Evolutionary conservation across 2,113 vertebrate species (phyloP), one percentile per base, ranked within the genome.

Genomic region (Loxodonta africana): DNA sequence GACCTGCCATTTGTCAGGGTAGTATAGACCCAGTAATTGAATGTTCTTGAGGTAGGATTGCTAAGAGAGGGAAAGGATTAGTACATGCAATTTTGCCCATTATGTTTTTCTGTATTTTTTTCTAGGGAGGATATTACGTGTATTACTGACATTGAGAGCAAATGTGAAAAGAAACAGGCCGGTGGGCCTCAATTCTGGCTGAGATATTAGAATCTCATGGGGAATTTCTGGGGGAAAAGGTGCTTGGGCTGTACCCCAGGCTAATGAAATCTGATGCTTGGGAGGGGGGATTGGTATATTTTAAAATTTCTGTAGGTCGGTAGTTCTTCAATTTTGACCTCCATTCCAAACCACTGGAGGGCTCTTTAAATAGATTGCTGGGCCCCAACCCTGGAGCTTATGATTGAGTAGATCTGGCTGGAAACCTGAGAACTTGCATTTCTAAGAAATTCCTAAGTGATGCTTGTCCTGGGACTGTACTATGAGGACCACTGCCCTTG

Each of bases 1-100:
- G 51, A 90, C 60, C 51, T 78, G 89, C 91, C 82, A 9, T 96
- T 90, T 95, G 86, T 94, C 83, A 94, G 86, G 17, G 62, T 51
- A 21, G 21, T 62, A 41, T 67, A 67, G 85, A 51, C 88, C 73
- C 80, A 88, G 73, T 96, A 78, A 93, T 77, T 94, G 96, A 96
- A 96, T 86, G 94, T 93, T 94, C 91, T 91, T 48, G 73, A 96
- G 86, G 69, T 94, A 95, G 82, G 93, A 88, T 93, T 96, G 74
- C 82, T 41, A 80, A 67, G 77, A 83, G 21, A 85, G 20, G 63
- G 26, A 94, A 89, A 78, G 30, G 65, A 92, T 84, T 74, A 41
- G 33, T 65, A 10, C 91, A 82, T 69, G 69, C 53, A 85, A n/a
- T 88, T 90, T 82, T 85, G 93, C 67, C 67, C 86, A 83, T 71